Evolutionary conservation across 1,140 invertebrate genomes (phyloP).

Genomic region (Propsilocerus akamusi): DNA sequence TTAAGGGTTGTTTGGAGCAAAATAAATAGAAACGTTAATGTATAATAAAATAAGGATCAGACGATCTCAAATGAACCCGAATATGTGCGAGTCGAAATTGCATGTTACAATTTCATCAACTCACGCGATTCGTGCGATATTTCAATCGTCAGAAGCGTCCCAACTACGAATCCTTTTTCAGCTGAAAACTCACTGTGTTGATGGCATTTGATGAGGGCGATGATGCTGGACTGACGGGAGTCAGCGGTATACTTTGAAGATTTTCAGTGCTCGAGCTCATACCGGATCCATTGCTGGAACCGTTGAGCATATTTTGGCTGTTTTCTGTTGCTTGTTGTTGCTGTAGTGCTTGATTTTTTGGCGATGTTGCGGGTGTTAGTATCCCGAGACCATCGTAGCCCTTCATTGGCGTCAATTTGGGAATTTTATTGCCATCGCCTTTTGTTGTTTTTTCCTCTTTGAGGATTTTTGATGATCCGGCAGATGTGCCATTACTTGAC

Average conservation of each 20-base stretch:
- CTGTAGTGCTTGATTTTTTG: constrained; percentile 16
- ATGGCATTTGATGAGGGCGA: constrained; percentile 12
- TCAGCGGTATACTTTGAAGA: background rate
- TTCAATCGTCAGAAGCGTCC: background rate
- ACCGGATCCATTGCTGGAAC: background rate
- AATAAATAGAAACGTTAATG: background rate
- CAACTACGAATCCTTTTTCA: constrained; percentile 2
- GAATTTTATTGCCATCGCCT: background rate
- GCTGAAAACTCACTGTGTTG: constrained; percentile 13
- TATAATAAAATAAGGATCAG: too few relatives aligned
- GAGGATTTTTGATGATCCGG: too few relatives aligned
- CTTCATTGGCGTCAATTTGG: background rate
- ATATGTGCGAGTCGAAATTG: too few relatives aligned
- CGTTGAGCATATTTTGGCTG: constrained; percentile 2
- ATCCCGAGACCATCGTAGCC: constrained; percentile 23
- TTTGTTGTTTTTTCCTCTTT: too few relatives aligned
- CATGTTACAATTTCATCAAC: too few relatives aligned
- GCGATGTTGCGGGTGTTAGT: constrained; percentile 31
- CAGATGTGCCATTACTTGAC: constrained; percentile 2
- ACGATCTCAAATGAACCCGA: too few relatives aligned
- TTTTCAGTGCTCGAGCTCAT: background rate
- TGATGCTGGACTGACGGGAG: constrained; percentile 6
- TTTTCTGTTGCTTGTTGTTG: constrained; percentile 12
- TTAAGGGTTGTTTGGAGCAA: background rate
- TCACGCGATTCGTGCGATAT: background rate